Evolutionary conservation across 2,113 vertebrate genomes (phyloP).

Genomic region (Pachycephala philippinensis): DNA sequence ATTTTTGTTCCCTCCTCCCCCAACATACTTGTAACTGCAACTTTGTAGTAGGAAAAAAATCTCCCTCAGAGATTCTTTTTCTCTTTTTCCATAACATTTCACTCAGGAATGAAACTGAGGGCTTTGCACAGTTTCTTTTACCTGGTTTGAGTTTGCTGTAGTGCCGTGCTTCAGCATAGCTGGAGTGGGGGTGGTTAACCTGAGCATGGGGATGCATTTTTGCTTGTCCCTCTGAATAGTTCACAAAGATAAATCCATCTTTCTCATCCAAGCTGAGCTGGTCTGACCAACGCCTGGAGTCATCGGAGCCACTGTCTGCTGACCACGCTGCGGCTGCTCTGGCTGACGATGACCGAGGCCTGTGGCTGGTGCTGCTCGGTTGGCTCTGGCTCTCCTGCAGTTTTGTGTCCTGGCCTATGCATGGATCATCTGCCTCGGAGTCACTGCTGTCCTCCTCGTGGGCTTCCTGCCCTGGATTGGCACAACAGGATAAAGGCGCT

Average conservation of each 20-base stretch:
- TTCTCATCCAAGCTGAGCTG: conserved; percentile 96
- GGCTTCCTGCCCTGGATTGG: conserved; percentile 79
- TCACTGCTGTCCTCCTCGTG: conserved; percentile 96
- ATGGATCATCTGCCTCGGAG: conserved; percentile 88
- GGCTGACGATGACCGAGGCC: conserved; percentile 77
- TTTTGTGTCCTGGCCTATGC: conserved; percentile 77
- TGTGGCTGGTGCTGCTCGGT: conserved; percentile 77
- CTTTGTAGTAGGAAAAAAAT: not conserved
- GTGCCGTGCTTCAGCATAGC: conserved; percentile 62
- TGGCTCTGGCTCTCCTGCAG: conserved; percentile 73
- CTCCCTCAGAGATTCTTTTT: not conserved
- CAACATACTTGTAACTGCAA: not conserved
- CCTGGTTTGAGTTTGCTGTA: conserved; percentile 80
- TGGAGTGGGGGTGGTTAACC: conserved; percentile 64
- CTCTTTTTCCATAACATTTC: not conserved
- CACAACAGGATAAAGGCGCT: not conserved
- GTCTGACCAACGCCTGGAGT: conserved; percentile 94
- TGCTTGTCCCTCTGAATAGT: conserved; percentile 90
- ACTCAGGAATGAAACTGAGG: not conserved
- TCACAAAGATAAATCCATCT: conserved; percentile 96
- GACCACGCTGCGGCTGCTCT: conserved; percentile 78
- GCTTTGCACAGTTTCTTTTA: not conserved
- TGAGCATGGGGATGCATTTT: conserved; percentile 71
- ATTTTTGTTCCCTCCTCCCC: not conserved
- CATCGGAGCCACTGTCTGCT: conserved; percentile 87